Percentiles rank a stretch among this genome's conserved stretches.
Conservation (phyloP, 2,797 vertebrate species). For the Nannoperca australis region DNA sequence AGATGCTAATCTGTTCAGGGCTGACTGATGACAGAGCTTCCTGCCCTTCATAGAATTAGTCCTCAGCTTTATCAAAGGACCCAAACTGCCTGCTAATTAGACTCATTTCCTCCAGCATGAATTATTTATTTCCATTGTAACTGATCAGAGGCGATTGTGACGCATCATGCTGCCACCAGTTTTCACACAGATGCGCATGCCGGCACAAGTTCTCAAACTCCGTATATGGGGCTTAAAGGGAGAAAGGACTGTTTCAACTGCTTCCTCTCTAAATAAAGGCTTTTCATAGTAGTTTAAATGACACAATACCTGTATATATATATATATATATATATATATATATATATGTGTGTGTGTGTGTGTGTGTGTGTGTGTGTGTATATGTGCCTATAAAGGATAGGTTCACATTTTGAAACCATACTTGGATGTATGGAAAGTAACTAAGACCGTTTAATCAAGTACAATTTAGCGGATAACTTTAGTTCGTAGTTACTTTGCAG, state of each 20-base stretch:
- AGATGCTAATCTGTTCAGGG: constrained; percentile 99
- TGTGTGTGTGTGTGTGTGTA: too few species aligned
- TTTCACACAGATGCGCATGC: constrained; percentile 92
- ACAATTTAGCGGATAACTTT: background rate
- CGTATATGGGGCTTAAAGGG: constrained; percentile 70
- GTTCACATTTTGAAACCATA: background rate
- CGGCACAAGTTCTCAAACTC: constrained; percentile 81
- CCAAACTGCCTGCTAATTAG: constrained; percentile 99
- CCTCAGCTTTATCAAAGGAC: constrained; percentile 96
- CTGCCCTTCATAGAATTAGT: constrained; percentile 98
- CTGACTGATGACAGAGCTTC: constrained; percentile 98
- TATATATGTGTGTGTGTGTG: background rate
- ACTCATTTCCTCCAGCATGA: constrained; percentile 98
- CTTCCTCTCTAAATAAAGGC: background rate
- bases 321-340: background rate
- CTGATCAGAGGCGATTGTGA: constrained; percentile 96
- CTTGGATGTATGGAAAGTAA: background rate
- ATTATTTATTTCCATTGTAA: constrained; percentile 99
- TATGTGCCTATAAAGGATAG: background rate
- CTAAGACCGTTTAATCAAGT: background rate
- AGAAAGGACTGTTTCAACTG: constrained; percentile 28
- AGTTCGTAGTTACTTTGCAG: background rate
- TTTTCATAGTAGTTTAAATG: constrained; percentile 23
- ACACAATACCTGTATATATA: constrained; percentile 6
- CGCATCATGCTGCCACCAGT: constrained; percentile 93